Evolutionary conservation across 2,113 vertebrate species (phyloP), one percentile per base, ranked within the genome.

Genomic region (Phalacrocorax carbo): DNA sequence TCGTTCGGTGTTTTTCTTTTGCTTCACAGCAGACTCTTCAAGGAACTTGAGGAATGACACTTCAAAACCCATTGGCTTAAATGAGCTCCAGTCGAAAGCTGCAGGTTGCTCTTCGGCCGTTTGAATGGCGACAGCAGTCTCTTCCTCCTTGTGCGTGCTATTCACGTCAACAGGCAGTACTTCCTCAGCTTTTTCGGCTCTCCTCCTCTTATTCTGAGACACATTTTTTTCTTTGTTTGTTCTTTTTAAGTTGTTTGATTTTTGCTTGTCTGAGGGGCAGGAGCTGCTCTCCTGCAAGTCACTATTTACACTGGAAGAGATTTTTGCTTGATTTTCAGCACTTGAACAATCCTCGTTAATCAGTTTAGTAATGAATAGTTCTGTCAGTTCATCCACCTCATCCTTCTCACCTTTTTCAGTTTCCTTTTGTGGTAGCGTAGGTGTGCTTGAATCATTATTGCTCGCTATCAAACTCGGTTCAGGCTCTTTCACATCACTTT

Each of bases 21-120:
- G 92, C 58, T 98, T 98, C 61, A 99, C 98, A 78, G 98, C 99
- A 19, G 99, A 98, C 95, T 99, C 99, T 93, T 99, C 99, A 29
- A 99, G 97, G 89, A 99, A 99, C 91, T 99, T 99, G 58, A 99
- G 97, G 97, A 99, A 99, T 0, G 99, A 99, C 60, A 99, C 98
- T 97, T 99, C 99, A 94, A 99, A 99, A 49, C 99, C 99, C 99
- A 99, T 99, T 0, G 99, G 99, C 85, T 99, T 99, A 93, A 99
- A 99, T 0, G 99, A 98, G 93, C 98, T 98, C 97, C 99, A 98
- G 7, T 98, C 98, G 16, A 98, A 98, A 60, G 97, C 96, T 1
- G 98, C 98, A 57, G 99, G 98, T 1, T 97, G 96, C 15, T 99
- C 98, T 51, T 99, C 98, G 0, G 97, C 97, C 0, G 97, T 95